These are phyloP conservation scores for Pseudomugil gertrudae DNA, from an alignment of 2,797 vertebrate species.

Conservation along the genomic window DNA sequence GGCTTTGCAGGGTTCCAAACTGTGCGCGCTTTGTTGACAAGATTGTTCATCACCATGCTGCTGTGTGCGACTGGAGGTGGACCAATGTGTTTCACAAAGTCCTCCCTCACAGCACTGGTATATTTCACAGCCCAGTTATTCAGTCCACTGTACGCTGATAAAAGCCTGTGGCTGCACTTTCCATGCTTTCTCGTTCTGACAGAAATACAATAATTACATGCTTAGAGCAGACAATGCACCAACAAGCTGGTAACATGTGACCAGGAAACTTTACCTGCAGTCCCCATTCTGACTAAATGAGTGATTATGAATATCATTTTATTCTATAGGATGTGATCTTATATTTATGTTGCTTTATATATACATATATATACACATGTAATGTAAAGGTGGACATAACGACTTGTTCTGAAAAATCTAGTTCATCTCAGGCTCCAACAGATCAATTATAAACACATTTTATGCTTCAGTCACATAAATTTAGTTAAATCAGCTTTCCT, in stretches of 20 bases:
- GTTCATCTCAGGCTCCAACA: no score
- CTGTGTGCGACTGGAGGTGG: slow-evolving; percentile 11
- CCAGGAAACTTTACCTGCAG: not conserved
- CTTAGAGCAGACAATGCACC: slow-evolving; percentile 3
- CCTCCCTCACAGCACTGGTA: slow-evolving; percentile 10
- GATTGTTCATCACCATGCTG: not conserved
- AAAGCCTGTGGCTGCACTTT: slow-evolving; percentile 48
- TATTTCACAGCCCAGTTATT: slow-evolving; percentile 35
- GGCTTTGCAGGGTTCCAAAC: not conserved
- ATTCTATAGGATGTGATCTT: no score
- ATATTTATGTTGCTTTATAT: no score
- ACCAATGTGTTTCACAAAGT: slow-evolving; percentile 12
- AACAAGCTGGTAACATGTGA: not conserved
- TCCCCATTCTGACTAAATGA: no score
- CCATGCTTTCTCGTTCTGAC: slow-evolving; percentile 8
- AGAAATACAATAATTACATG: slow-evolving; percentile 19
- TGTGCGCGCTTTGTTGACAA: not conserved
- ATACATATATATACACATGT: no score
- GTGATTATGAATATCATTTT: no score
- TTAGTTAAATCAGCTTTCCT: no score
- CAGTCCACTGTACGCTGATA: slow-evolving; percentile 29
- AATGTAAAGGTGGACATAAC: no score
- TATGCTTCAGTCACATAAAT: no score
- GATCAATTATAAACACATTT: no score
- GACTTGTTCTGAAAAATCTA: no score